These are phyloP conservation scores for Agapornis canus DNA, from an alignment of 2,797 vertebrate genomes.

Conservation along the genomic window DNA sequence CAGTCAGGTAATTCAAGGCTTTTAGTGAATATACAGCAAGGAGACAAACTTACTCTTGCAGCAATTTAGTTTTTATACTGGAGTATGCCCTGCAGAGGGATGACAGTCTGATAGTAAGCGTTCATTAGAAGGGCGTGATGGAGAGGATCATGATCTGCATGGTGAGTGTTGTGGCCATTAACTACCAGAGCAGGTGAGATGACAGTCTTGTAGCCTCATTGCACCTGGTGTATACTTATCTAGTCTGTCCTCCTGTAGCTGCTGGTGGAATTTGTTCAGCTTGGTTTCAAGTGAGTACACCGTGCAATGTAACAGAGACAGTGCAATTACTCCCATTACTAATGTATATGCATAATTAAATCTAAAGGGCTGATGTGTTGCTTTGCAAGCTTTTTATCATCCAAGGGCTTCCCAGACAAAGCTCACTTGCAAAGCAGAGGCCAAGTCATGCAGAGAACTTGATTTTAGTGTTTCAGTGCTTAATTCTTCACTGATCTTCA, in stretches of 20 bases:
- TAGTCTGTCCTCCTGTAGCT: neutral
- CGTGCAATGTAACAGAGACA: neutral
- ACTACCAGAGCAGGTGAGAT: neutral
- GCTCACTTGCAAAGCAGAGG: neutral
- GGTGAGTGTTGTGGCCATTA: neutral
- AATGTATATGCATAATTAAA: constrained; percentile 11
- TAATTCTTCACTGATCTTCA: neutral
- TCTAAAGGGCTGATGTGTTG: neutral
- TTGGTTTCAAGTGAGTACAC: neutral
- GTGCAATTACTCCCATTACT: neutral
- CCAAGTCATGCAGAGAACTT: neutral
- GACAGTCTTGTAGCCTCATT: neutral
- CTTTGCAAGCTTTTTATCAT: constrained; percentile 25
- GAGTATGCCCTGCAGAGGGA: neutral
- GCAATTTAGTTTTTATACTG: neutral
- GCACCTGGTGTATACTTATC: neutral
- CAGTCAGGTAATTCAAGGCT: neutral
- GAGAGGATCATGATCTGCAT: neutral
- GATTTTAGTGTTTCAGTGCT: neutral
- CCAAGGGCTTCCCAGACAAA: neutral
- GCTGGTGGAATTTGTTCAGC: neutral
- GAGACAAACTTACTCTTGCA: neutral
- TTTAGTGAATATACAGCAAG: neutral
- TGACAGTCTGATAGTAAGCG: neutral
- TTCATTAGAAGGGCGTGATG: neutral